phyloP scores from a whole-genome alignment of 2,113 vertebrate genomes.

The Dolichotis patagonum region DNA sequence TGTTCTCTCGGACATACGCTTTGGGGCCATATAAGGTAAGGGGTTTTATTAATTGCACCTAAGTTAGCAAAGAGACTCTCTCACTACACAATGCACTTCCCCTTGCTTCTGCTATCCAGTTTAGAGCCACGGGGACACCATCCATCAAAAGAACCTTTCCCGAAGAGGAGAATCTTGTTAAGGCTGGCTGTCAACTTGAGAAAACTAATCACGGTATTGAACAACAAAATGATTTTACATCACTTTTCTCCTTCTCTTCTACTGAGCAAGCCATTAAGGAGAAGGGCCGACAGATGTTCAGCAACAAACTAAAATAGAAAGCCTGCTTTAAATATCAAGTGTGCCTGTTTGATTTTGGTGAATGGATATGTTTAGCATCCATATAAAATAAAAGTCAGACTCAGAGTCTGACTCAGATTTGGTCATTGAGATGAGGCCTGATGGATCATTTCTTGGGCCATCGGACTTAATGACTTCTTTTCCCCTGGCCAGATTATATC shows the following conservation, averaged over 20 bases:
- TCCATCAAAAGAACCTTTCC: constrained; percentile 74
- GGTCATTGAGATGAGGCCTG: neutral
- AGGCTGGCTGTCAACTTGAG: constrained; percentile 77
- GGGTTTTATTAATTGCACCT: constrained; percentile 62
- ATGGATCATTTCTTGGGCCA: neutral
- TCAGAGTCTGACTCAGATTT: neutral
- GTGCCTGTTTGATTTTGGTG: neutral
- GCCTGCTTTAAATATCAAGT: constrained; percentile 70
- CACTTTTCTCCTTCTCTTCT: constrained; percentile 58
- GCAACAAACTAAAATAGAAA: constrained; percentile 63
- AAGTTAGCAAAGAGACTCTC: neutral
- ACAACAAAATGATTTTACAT: constrained; percentile 73
- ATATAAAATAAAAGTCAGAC: neutral
- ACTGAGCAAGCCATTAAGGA: constrained; percentile 65
- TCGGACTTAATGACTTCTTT: constrained; percentile 13
- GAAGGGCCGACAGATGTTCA: constrained; percentile 67
- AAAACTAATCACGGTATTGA: constrained; percentile 76
- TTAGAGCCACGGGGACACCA: constrained; percentile 78
- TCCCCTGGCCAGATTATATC: neutral
- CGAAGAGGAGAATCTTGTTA: constrained; percentile 78
- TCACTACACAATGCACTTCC: neutral
- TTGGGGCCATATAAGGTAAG: neutral
- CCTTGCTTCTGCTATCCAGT: constrained; percentile 48
- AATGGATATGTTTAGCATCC: neutral
- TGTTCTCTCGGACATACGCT: constrained; percentile 40